These are phyloP conservation scores for Synergus gifuensis DNA, from an alignment of 2,888 invertebrate genomes.

Conservation along the genomic window DNA sequence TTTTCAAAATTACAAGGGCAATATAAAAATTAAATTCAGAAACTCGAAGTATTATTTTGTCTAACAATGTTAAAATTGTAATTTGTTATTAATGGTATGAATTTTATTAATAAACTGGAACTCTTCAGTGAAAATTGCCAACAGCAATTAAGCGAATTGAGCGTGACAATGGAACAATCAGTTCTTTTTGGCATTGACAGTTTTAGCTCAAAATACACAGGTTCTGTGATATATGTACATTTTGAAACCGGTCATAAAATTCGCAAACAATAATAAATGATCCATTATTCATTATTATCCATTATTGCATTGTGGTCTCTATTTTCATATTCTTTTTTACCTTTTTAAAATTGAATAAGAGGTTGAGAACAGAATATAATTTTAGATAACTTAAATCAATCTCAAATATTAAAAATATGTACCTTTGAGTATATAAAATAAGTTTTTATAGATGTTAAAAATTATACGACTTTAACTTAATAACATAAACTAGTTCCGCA, in stretches of 20 bases:
- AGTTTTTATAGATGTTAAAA: no score
- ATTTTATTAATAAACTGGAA: not conserved
- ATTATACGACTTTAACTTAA: no score
- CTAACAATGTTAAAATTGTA: not conserved
- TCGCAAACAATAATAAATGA: not conserved
- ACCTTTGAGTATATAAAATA: no score
- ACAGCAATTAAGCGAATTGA: conserved; percentile 26
- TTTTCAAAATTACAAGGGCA: not conserved
- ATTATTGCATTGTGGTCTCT: no score
- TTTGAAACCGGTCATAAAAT: not conserved
- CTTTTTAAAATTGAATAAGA: no score
- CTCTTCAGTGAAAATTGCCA: conserved; percentile 6
- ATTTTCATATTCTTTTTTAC: no score
- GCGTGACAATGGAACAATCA: conserved; percentile 24
- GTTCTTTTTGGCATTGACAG: conserved; percentile 13
- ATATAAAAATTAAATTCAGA: not conserved
- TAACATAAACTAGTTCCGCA: no score
- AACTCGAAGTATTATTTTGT: no score
- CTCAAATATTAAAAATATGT: no score
- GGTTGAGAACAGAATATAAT: no score
- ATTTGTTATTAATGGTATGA: not conserved
- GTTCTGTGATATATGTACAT: not conserved
- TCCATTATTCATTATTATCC: not conserved
- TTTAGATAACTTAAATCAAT: no score
- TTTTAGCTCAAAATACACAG: conserved; percentile 16